Conservation (phyloP, 1,140 invertebrate species). For the Eumaeus atala region DNA sequence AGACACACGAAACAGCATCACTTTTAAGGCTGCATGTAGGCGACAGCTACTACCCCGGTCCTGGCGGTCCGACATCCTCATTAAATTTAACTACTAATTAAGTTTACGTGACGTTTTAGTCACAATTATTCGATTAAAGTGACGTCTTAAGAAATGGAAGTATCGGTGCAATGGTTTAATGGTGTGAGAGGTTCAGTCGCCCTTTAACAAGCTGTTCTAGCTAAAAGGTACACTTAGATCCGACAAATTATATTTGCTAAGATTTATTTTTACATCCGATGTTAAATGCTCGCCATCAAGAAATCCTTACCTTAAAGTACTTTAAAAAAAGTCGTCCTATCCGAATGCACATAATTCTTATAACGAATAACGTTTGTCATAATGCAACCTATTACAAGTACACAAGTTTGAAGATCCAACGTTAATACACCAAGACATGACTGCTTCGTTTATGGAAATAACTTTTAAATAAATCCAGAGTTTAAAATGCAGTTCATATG, state of each 20-base stretch:
- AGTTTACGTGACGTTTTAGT: too few species aligned
- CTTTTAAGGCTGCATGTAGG: too few species aligned
- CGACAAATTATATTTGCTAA: too few species aligned
- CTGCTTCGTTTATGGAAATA: slow-evolving; percentile 49
- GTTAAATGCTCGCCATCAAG: slow-evolving; percentile 4
- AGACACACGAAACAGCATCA: too few species aligned
- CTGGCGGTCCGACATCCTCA: slow-evolving; percentile 26
- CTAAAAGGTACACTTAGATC: too few species aligned
- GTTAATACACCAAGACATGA: slow-evolving; percentile 18
- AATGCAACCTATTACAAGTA: slow-evolving; percentile 20
- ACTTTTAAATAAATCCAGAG: slow-evolving; percentile 50
- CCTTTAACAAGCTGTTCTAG: too few species aligned
- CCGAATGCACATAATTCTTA: slow-evolving; percentile 7
- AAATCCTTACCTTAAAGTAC: slow-evolving; percentile 10
- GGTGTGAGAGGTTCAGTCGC: too few species aligned
- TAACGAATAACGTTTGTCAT: neutral
- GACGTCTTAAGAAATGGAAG: too few species aligned
- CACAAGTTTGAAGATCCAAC: slow-evolving; percentile 27
- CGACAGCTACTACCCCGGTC: too few species aligned
- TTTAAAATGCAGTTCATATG: slow-evolving; percentile 44
- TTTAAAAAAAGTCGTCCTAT: slow-evolving; percentile 1
- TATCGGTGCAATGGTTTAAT: too few species aligned
- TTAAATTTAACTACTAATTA: slow-evolving; percentile 9
- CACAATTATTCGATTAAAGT: too few species aligned
- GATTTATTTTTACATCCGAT: neutral